Evolutionary conservation across 2,888 invertebrate genomes (phyloP), one percentile per base, ranked within the genome.

Genomic region (Calephelis perditalis): DNA sequence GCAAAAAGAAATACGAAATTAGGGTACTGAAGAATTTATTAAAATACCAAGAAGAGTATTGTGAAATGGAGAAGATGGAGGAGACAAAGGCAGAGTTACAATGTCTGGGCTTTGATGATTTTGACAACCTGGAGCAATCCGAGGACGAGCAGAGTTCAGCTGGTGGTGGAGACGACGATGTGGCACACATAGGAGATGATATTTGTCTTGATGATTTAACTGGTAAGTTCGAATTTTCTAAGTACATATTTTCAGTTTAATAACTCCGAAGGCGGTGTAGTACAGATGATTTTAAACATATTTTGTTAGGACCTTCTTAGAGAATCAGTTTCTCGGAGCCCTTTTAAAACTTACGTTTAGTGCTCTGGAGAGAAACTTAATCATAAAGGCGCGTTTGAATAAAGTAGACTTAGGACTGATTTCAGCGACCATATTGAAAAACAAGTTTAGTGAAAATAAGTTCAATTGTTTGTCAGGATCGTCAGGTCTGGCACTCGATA

Each of bases 141-240:
- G 86, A 91, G 58, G 88, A 91, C 60, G 85, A 89, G 8, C 80
- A 86, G 55, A 91, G 91, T 12, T 91, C 91, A 0, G 83, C 83
- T 0, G 84, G 89, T 0, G 91, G 90, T 0, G 81, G 80, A 0
- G 89, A 91, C n/a, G 92, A 92, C n/a, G 92, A 92, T 63, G 92
- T 91, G 0, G 91, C 92, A 0, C 92, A 93, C 66, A 92, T 95
- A 69, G 95, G 94, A 0, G 93, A 93, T 63, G 94, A 96, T 70
- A 92, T 96, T 57, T 93, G 94, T 68, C 86, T 96, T 54, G 94
- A 95, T 44, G 94, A 95, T 68, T 86, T 96, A 10, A 94, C 94
- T 65, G 95, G 94, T 92, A 82, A 75, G 4, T 74, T 4, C 8
- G 11, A 15, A 5, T 26, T 56, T n/a, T 60, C 46, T 54, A 36